Evolutionary conservation across 2,797 vertebrate species (phyloP).

Genomic region (Aythya fuligula): DNA sequence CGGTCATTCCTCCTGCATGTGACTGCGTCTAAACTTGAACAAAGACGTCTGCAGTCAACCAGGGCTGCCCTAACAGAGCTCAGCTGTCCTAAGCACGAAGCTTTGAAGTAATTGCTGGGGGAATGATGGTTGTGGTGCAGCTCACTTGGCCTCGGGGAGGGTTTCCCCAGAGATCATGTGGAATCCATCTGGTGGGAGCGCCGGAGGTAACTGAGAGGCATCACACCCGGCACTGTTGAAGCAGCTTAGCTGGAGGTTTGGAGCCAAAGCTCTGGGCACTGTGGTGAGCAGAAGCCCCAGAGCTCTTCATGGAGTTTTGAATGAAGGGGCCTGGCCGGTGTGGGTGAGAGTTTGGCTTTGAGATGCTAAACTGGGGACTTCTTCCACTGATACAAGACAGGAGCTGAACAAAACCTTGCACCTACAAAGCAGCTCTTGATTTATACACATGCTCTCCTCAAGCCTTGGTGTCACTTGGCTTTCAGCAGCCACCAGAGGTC

Average conservation of each 20-base stretch:
- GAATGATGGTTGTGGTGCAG: neutral
- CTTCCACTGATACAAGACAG: neutral
- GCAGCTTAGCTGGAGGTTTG: neutral
- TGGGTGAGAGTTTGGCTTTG: neutral
- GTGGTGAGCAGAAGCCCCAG: neutral
- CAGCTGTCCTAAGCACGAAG: accelerated
- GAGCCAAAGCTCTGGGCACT: neutral
- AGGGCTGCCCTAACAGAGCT: neutral
- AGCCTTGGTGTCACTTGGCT: neutral
- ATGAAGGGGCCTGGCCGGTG: neutral
- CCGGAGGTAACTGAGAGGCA: neutral
- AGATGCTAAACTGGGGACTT: neutral
- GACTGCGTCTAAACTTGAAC: neutral
- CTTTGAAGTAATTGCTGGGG: neutral
- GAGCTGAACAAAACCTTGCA: neutral
- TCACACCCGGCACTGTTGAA: accelerated
- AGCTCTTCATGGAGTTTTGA: neutral
- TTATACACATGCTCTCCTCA: neutral
- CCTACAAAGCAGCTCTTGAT: constrained; percentile 15
- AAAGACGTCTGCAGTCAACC: neutral
- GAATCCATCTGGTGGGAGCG: too few species aligned
- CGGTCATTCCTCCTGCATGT: neutral
- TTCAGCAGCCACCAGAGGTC: constrained; percentile 41
- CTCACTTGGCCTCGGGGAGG: neutral
- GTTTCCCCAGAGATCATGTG: neutral